Conservation (phyloP, 2,888 invertebrate genomes). For the Cheilosia variabilis region DNA sequence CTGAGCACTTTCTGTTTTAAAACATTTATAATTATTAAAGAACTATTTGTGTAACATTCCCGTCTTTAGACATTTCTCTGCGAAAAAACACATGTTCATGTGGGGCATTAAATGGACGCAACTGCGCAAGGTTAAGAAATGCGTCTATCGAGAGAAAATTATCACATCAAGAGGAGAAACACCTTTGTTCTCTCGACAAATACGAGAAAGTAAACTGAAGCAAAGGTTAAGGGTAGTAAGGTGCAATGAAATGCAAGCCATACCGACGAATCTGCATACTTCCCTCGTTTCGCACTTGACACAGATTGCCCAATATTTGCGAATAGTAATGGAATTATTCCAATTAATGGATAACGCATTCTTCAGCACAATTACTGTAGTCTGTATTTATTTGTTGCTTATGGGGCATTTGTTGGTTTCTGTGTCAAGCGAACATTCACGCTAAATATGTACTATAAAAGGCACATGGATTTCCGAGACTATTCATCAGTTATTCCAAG, state of each 20-base stretch:
- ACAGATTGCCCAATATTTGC: conserved; percentile 8
- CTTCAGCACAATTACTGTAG: conserved; percentile 3
- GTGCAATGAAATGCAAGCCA: conserved; percentile 40
- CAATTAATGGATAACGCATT: background rate
- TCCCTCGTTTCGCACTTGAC: conserved; percentile 35
- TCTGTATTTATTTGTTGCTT: background rate
- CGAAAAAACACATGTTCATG: conserved; percentile 30
- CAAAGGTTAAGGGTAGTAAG: conserved; percentile 56
- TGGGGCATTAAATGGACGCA: conserved; percentile 51
- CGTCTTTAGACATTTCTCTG: conserved; percentile 6
- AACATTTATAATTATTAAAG: background rate
- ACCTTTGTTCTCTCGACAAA: conserved; percentile 16
- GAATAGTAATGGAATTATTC: background rate
- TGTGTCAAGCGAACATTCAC: background rate
- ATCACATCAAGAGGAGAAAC: conserved; percentile 3
- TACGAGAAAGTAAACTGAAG: conserved; percentile 12
- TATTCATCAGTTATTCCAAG: conserved; percentile 53
- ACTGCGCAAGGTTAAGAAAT: conserved; percentile 32
- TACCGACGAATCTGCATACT: conserved; percentile 25
- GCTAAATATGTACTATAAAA: conserved; percentile 47
- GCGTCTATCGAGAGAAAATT: conserved; percentile 18
- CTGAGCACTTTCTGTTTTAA: background rate
- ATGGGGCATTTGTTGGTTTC: conserved; percentile 1
- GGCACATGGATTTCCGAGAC: background rate
- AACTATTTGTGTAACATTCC: conserved; percentile 13